Conservation (phyloP, 2,113 vertebrate genomes). For the Urocitellus parryii region DNA sequence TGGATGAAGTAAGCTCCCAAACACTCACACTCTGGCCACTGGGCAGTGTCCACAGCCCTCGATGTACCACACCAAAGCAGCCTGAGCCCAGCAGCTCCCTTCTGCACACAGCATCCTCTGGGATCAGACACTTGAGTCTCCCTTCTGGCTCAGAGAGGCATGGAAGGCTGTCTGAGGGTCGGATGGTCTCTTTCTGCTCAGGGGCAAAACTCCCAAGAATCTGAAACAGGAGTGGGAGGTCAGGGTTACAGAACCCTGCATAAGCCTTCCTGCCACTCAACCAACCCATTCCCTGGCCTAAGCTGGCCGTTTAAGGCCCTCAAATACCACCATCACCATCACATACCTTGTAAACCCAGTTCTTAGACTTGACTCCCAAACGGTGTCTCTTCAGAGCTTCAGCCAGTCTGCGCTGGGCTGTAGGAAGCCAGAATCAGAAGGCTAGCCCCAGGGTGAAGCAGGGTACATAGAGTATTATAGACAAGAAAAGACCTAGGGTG, state of each 20-base stretch:
- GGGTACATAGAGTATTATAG: neutral
- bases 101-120: constrained; percentile 90
- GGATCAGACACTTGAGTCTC: constrained; percentile 91
- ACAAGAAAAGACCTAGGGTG: neutral
- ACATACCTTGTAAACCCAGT: constrained; percentile 89
- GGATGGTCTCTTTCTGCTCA: constrained; percentile 81
- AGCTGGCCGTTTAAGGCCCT: neutral
- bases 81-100: constrained; percentile 91
- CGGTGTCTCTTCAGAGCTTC: constrained; percentile 90
- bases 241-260: neutral
- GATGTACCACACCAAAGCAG: constrained; percentile 93
- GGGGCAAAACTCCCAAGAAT: constrained; percentile 72
- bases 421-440: constrained; percentile 33
- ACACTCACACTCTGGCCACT: constrained; percentile 89
- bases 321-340: neutral
- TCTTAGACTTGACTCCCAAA: constrained; percentile 79
- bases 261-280: neutral
- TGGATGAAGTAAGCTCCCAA: neutral
- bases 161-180: neutral
- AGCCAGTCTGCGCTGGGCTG: constrained; percentile 92
- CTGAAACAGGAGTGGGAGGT: constrained; percentile 77
- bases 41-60: constrained; percentile 90
- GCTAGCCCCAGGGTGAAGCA: neutral
- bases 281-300: neutral
- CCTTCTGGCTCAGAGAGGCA: constrained; percentile 80